Evolutionary conservation across 1,140 invertebrate species (phyloP).

Genomic region (Brachionus calyciflorus): DNA sequence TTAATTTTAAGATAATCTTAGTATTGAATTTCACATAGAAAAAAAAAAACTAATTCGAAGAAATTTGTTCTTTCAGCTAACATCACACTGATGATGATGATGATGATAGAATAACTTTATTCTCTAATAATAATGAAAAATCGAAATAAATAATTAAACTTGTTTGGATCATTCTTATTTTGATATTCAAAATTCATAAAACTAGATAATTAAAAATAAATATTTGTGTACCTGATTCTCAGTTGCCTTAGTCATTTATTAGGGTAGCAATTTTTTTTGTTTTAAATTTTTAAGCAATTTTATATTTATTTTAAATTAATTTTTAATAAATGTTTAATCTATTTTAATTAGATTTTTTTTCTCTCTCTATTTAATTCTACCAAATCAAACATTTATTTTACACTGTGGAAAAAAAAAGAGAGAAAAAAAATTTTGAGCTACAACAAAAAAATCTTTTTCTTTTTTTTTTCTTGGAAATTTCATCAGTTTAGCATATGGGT

Average conservation of each 20-base stretch:
- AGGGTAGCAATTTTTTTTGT: too few species aligned
- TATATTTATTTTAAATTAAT: conserved; percentile 32
- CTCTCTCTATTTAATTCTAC: not conserved
- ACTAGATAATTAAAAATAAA: conserved; percentile 39
- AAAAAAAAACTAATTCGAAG: not conserved
- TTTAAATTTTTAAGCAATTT: too few species aligned
- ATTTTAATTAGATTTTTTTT: conserved; percentile 31
- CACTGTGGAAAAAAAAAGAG: too few species aligned
- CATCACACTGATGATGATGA: not conserved
- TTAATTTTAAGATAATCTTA: conserved; percentile 30
- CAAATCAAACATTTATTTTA: too few species aligned
- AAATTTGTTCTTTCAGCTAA: conserved; percentile 8
- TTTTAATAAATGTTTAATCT: conserved; percentile 30
- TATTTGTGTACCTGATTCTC: not conserved
- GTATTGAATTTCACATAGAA: conserved; percentile 17
- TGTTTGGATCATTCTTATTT: not conserved
- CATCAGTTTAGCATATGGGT: too few species aligned
- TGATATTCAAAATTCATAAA: too few species aligned
- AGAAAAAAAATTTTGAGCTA: too few species aligned
- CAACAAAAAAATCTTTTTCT: too few species aligned
- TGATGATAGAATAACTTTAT: too few species aligned
- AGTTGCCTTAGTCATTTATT: too few species aligned
- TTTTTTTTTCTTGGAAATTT: too few species aligned
- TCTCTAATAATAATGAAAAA: too few species aligned
- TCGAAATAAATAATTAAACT: conserved; percentile 20